Percentiles rank a stretch among this genome's conserved stretches.
Evolutionary conservation across 2,888 invertebrate species (phyloP).

Genomic region (Calliphora vomitoria): DNA sequence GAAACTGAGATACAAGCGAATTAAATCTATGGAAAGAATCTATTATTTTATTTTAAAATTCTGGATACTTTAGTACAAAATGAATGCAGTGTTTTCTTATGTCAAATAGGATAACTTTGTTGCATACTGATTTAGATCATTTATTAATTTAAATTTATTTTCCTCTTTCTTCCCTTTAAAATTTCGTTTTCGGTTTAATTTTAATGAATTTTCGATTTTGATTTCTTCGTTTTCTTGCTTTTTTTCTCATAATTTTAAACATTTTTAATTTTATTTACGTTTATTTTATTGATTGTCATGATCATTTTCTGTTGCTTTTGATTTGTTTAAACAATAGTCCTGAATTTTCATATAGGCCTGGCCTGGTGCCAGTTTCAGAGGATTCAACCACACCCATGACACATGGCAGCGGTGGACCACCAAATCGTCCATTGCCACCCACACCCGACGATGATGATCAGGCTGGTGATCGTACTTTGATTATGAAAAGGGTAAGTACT

Average conservation of each 20-base stretch:
- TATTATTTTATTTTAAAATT: no score
- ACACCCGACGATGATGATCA: constrained; percentile 96
- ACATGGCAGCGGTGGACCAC: constrained; percentile 88
- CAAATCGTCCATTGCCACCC: constrained; percentile 96
- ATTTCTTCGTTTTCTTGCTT: constrained; percentile 61
- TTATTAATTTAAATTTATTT: constrained; percentile 30
- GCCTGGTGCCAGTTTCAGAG: constrained; percentile 88
- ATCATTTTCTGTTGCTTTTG: constrained; percentile 72
- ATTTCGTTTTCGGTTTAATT: constrained; percentile 53
- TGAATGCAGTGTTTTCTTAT: no score
- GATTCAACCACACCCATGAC: constrained; percentile 83
- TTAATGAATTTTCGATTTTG: constrained; percentile 43
- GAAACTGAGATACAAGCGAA: no score
- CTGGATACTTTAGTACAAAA: no score
- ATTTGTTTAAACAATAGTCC: constrained; percentile 86
- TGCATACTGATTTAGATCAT: not conserved
- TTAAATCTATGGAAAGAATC: no score
- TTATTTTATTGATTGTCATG: constrained; percentile 73
- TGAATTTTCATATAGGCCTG: constrained; percentile 93
- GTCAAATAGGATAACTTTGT: no score
- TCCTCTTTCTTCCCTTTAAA: constrained; percentile 25
- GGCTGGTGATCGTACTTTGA: constrained; percentile 93
- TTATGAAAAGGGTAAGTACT: constrained; percentile 95
- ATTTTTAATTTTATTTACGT: constrained; percentile 67
- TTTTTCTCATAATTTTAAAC: constrained; percentile 74